Percentiles rank a stretch among this genome's conserved stretches.
Conservation (phyloP, 2,113 vertebrate species). For the Paradoxurus hermaphroditus region DNA sequence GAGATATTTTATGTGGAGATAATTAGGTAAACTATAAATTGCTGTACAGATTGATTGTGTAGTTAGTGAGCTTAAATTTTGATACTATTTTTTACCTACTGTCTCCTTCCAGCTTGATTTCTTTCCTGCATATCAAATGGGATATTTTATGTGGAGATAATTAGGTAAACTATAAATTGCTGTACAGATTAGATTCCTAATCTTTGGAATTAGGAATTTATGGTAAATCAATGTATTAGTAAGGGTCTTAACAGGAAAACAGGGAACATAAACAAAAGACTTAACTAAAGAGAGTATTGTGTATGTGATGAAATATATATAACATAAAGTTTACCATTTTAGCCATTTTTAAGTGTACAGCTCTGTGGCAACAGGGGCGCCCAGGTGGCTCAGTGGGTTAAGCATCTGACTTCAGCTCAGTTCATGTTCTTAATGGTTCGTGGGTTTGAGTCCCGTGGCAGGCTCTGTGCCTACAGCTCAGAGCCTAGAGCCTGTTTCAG, state of each 20-base stretch:
- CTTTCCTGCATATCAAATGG: constrained; percentile 1
- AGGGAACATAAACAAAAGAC: background rate
- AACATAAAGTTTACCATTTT: constrained; percentile 1
- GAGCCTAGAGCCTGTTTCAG: too few species aligned
- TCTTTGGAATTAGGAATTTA: constrained; percentile 26
- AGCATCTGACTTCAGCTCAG: too few species aligned
- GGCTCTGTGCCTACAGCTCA: too few species aligned
- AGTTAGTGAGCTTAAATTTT: constrained; percentile 20
- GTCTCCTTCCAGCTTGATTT: background rate
- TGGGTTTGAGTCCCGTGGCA: too few species aligned
- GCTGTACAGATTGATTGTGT: background rate
- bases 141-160: background rate
- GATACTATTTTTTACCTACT: constrained; percentile 7
- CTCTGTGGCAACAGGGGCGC: background rate
- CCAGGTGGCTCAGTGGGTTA: too few species aligned
- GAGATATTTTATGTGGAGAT: background rate
- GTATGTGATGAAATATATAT: background rate
- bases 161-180: background rate
- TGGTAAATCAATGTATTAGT: background rate
- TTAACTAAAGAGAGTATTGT: background rate
- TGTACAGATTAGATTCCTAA: constrained; percentile 22
- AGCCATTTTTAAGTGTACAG: background rate
- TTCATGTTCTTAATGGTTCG: too few species aligned
- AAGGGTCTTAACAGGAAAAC: background rate
- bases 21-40: constrained; percentile 1